Base-by-base conservation (phyloP, 1,140 invertebrate genomes). In the Zaprionus tsacasi region DNA sequence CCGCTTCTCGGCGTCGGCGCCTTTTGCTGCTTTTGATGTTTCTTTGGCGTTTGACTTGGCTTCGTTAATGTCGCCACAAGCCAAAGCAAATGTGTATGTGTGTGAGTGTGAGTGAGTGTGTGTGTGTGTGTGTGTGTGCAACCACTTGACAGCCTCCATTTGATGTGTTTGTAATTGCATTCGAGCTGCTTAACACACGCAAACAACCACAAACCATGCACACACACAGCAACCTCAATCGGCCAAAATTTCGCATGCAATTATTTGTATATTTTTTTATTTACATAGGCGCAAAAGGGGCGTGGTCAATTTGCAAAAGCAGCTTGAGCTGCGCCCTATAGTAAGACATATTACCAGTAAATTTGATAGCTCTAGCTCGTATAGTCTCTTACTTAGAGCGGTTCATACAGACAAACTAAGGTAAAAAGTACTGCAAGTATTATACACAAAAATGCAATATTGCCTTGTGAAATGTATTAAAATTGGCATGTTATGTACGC, bases 1-100 rank as follows among this genome's bases (percentile, higher is more conserved):
- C 30, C 30, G 38, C n/a, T n/a, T n/a, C n/a, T 69, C 7, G 40
- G 11, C 27, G 27, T 6, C 27, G 27, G 21, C 21, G 12, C 25
- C 30, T 12, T 33, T 72, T 25, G 50, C 55, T 76, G 61, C 68
- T 71, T 71, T 76, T 76, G 73, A 65, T 76, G 69, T 70, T 64
- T 52, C 52, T 36, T 58, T 59, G 67, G 67, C 67, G 52, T 70
- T 76, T 67, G 50, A 71, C 57, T 61, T 67, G 69, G 21, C 60
- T 76, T 36, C 38, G 15, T 72, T 72, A 72, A 72, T 76, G 69
- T 76, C n/a, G 43, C 73, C 60, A 64, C 61, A 75, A 75, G 63
- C 56, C 15, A 59, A 43, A 33, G 6, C 52, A 11, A 61, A 2
- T 40, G 57, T 43, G 25, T 63, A 50, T 56, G 40, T 56, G 25